Conservation (phyloP, 2,888 invertebrate genomes). For the Drosophila kambysellisi region DNA sequence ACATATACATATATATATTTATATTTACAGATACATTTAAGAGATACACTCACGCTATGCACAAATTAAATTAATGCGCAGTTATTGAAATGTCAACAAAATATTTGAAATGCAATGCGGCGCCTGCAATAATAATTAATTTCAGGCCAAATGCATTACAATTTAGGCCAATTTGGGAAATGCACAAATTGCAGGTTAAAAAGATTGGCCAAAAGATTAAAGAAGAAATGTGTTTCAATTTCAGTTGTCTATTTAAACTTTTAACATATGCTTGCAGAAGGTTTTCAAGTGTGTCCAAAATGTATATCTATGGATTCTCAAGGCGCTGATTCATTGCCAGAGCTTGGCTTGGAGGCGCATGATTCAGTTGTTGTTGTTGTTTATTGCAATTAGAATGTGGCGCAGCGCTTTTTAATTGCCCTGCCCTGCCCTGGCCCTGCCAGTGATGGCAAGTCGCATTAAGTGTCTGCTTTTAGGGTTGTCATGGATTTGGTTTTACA, state of each 20-base stretch:
- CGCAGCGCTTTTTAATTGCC: constrained; percentile 57
- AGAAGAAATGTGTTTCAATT: neutral
- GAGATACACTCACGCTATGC: constrained; percentile 22
- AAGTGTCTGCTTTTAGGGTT: constrained; percentile 59
- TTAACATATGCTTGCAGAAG: constrained; percentile 10
- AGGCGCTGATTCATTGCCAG: constrained; percentile 59
- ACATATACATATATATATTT: neutral
- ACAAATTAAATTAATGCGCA: neutral
- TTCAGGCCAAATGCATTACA: constrained; percentile 34
- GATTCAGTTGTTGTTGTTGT: constrained; percentile 31
- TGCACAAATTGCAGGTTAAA: neutral
- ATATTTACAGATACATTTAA: constrained; percentile 8
- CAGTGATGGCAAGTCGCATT: constrained; percentile 51
- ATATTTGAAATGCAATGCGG: constrained; percentile 43
- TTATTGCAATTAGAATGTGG: constrained; percentile 76
- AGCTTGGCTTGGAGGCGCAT: constrained; percentile 9
- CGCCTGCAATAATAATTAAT: constrained; percentile 23
- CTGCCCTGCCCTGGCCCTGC: constrained; percentile 50
- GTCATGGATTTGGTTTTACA: constrained; percentile 24
- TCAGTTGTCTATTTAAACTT: constrained; percentile 14
- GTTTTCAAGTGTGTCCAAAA: constrained; percentile 11
- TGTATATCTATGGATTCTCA: constrained; percentile 40
- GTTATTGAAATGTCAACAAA: constrained; percentile 30
- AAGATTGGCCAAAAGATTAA: neutral
- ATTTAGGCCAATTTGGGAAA: constrained; percentile 10